phyloP scores from a whole-genome alignment of 2,888 invertebrate genomes.

The Leptinotarsa tumamoca region DNA sequence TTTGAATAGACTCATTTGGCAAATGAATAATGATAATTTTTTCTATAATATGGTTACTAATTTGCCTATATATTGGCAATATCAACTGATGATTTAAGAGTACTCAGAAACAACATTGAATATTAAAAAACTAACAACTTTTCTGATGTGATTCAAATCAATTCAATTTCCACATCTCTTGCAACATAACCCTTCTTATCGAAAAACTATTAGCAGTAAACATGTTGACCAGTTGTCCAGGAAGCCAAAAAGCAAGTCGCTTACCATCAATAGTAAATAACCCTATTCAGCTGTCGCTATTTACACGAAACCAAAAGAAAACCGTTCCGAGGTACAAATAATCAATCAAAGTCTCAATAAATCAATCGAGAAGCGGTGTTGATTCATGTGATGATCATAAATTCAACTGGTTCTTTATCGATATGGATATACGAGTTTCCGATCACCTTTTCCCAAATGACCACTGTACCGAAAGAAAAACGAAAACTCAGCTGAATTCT shows the following conservation, averaged over 20 bases:
- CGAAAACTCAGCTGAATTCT: slow-evolving; percentile 45
- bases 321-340: slow-evolving; percentile 53
- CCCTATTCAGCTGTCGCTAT: slow-evolving; percentile 17
- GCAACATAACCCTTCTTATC: not conserved
- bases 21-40: no score
- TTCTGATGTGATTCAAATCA: no score
- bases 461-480: slow-evolving; percentile 48
- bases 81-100: no score
- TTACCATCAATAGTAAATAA: slow-evolving; percentile 10
- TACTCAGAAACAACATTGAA: no score
- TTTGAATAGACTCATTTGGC: no score
- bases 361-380: slow-evolving; percentile 61
- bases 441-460: slow-evolving; percentile 49
- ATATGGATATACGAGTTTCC: slow-evolving; percentile 38
- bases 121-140: no score
- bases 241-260: not conserved
- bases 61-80: no score
- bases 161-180: no score
- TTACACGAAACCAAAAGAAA: slow-evolving; percentile 12
- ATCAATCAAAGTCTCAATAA: slow-evolving; percentile 66
- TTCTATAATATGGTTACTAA: no score
- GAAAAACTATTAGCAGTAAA: not conserved
- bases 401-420: slow-evolving; percentile 56
- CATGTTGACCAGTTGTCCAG: slow-evolving; percentile 8
- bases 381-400: slow-evolving; percentile 60